phyloP scores from a whole-genome alignment of 2,888 invertebrate genomes.

The Syrphus vitripennis region DNA sequence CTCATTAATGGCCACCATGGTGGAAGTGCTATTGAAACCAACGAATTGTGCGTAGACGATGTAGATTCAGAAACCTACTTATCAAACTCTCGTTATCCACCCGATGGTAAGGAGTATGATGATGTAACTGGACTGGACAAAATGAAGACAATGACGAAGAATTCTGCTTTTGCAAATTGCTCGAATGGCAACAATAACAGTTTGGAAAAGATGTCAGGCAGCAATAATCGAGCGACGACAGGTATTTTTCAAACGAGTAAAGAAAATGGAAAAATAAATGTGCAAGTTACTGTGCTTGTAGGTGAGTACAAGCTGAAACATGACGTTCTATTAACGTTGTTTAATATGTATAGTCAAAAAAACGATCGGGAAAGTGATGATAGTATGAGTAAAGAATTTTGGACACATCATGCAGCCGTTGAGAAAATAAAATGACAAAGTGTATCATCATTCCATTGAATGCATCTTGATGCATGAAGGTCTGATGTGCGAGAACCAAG shows the following conservation, averaged over 20 bases:
- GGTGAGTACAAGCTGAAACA: constrained; percentile 77
- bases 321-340: constrained; percentile 37
- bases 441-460: constrained; percentile 14
- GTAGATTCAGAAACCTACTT: constrained; percentile 74
- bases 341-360: constrained; percentile 35
- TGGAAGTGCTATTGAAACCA: constrained; percentile 25
- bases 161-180: constrained; percentile 82
- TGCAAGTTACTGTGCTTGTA: constrained; percentile 93
- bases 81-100: constrained; percentile 82
- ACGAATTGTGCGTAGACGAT: constrained; percentile 74
- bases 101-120: constrained; percentile 92
- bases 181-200: constrained; percentile 81
- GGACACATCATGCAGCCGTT: constrained; percentile 17
- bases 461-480: constrained; percentile 16
- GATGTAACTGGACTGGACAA: constrained; percentile 79
- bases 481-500: constrained; percentile 16
- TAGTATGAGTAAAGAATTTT: constrained; percentile 50
- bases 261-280: constrained; percentile 93
- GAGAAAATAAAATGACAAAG: neutral
- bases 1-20: constrained; percentile 64
- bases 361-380: constrained; percentile 59
- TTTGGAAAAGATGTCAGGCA: constrained; percentile 81
- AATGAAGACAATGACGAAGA: constrained; percentile 82
- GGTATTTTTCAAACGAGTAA: constrained; percentile 81
- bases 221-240: constrained; percentile 58